These are phyloP conservation scores for Gymnocephalus cernua DNA, from an alignment of 2,113 vertebrate genomes.

Conservation along the genomic window DNA sequence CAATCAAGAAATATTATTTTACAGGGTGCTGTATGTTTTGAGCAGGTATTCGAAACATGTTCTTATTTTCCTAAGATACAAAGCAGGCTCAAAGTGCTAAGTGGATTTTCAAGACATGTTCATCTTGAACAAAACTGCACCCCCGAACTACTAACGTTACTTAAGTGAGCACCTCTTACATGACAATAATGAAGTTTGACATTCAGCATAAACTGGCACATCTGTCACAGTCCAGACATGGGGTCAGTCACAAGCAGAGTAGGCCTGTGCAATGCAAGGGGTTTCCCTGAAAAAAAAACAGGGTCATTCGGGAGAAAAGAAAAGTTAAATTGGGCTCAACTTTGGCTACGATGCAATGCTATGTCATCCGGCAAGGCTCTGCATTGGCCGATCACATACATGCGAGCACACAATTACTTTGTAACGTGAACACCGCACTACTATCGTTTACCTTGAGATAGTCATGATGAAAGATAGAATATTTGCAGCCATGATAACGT, in stretches of 20 bases:
- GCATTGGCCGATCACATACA: too few species aligned
- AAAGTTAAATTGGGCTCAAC: too few species aligned
- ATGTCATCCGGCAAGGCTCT: too few species aligned
- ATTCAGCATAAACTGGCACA: constrained; percentile 46
- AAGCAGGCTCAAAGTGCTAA: not conserved
- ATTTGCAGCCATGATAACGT: too few species aligned
- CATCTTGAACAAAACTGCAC: not conserved
- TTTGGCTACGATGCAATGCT: too few species aligned
- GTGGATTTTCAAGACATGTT: not conserved
- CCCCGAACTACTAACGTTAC: not conserved
- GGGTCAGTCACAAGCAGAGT: too few species aligned
- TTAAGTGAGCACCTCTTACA: not conserved
- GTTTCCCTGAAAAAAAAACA: too few species aligned
- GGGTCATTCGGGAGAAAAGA: too few species aligned
- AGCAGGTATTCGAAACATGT: constrained; percentile 2
- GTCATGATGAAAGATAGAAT: too few species aligned
- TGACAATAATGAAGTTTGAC: constrained; percentile 66
- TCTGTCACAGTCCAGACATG: constrained; percentile 63
- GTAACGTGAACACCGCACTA: too few species aligned
- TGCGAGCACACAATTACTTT: too few species aligned
- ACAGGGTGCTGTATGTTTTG: constrained; percentile 5
- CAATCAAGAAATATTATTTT: constrained; percentile 40
- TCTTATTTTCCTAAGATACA: not conserved
- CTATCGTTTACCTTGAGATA: too few species aligned
- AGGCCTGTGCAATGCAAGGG: constrained; percentile 35